phyloP scores from a whole-genome alignment of 2,797 vertebrate genomes.

The Semotilus atromaculatus region DNA sequence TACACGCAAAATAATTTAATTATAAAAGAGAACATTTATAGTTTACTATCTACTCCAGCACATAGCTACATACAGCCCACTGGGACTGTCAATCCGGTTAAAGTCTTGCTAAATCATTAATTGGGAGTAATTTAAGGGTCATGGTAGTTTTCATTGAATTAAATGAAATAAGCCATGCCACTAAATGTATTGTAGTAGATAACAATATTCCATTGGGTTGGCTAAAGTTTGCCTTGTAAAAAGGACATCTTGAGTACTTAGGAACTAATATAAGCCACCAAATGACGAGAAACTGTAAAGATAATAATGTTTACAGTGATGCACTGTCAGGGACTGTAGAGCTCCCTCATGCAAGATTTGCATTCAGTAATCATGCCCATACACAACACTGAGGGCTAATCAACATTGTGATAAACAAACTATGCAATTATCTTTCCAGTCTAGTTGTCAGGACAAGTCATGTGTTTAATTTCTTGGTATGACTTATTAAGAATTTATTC shows the following conservation, averaged over 20 bases:
- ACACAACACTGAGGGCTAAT: slow-evolving; percentile 57
- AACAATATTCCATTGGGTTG: not conserved
- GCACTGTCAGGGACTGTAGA: slow-evolving; percentile 33
- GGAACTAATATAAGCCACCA: slow-evolving; percentile 27
- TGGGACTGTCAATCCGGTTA: not conserved
- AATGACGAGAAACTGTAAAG: slow-evolving; percentile 41
- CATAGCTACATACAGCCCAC: not conserved
- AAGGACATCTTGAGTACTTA: slow-evolving; percentile 24
- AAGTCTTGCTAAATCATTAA: not conserved
- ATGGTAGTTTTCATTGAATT: not conserved
- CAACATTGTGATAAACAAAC: slow-evolving; percentile 59
- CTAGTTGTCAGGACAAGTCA: slow-evolving; percentile 51
- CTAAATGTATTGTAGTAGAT: not conserved
- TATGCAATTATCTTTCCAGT: slow-evolving; percentile 63
- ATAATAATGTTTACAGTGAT: slow-evolving; percentile 51
- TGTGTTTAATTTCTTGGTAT: slow-evolving; percentile 57
- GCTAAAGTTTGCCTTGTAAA: slow-evolving; percentile 15
- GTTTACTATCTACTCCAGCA: not conserved
- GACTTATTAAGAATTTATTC: slow-evolving; percentile 52
- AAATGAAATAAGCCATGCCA: not conserved
- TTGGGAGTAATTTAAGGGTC: not conserved
- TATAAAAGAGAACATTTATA: not conserved
- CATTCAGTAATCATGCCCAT: slow-evolving; percentile 49
- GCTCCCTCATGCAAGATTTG: slow-evolving; percentile 56
- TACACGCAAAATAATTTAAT: slow-evolving; percentile 10